Base-by-base conservation (phyloP, 2,888 invertebrate genomes). In the Heliothis peltigera region DNA sequence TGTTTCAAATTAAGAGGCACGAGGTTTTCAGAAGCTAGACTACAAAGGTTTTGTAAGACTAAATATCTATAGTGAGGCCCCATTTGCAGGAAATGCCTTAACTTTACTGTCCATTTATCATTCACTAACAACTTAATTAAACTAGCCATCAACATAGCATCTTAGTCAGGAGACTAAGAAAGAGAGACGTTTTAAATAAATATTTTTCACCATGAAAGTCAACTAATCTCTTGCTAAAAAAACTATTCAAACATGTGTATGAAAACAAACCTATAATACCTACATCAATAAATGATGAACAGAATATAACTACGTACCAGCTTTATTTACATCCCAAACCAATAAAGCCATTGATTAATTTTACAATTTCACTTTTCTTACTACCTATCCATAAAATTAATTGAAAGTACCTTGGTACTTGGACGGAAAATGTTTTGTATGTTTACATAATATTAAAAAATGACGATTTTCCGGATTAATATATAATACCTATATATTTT, bases 361-460 rank as follows among this genome's bases (percentile, higher is more conserved):
- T 10, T 17, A 66, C 10, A 65, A 56, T 65, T 56, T 52, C 54
- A 56, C 51, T 56, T 52, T 56, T 35, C 42, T 6, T 8, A 15
- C 39, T 39, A n/a, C n/a, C n/a, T 6, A 5, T 21, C 35, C 25
- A 56, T 56, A 35, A 57, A 74, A 56, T 48, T 52, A 56, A 66
- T 21, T 43, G 28, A 39, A 54, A 72, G 21, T 35, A 25, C 63
- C 46, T 43, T 8, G 52, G 21, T 35, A 25, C 63, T 52, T 43
- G 10, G 52, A 48, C 46, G 32, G 19, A 22, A 1, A 44, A 48
- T 28, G 25, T 12, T 19, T 43, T 25, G 12, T 43, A 32, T 47
- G 18, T 49, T 62, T 44, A 44, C 49, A 51, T 28, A 17, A n/a
- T n/a, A 28, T 12, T 35, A 15, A 70, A 53, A 19, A 21, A 17